phyloP scores from a whole-genome alignment of 2,113 vertebrate genomes.

The Patagioenas fasciata region DNA sequence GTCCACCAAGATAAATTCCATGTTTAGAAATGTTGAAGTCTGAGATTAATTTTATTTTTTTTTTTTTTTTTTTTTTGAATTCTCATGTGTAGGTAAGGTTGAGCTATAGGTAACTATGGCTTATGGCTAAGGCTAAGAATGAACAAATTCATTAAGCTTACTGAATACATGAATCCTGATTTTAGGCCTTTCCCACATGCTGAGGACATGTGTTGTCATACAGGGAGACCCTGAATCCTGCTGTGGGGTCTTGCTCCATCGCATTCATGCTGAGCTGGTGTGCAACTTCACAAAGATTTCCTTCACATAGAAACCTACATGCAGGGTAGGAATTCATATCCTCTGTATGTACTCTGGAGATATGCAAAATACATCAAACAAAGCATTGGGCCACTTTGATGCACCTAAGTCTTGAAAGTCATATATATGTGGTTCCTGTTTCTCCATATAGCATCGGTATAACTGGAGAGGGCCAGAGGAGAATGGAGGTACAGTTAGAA shows the following conservation, averaged over 20 bases:
- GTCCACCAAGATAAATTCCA: neutral
- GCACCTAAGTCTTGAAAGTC: neutral
- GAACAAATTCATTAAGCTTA: neutral
- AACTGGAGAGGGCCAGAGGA: neutral
- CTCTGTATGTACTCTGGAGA: neutral
- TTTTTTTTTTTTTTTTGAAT: no score
- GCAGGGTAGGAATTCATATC: accelerated
- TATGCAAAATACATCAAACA: neutral
- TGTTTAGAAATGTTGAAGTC: neutral
- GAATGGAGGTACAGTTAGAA: neutral
- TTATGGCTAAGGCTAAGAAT: neutral
- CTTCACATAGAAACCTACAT: neutral
- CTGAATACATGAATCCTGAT: neutral
- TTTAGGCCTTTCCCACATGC: neutral
- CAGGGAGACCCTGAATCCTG: neutral
- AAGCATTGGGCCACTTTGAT: neutral
- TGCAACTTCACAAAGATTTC: neutral
- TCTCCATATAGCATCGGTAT: neutral
- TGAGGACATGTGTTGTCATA: neutral
- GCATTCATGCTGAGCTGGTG: neutral
- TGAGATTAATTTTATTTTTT: no score
- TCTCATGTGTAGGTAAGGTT: accelerated
- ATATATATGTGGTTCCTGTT: neutral
- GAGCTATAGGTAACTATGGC: neutral
- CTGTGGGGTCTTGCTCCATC: neutral